A percentile compares a stretch with the other conserved stretches of the same genome.
Evolutionary conservation across 1,140 invertebrate species (phyloP).

Genomic region (Polyergus mexicanus): DNA sequence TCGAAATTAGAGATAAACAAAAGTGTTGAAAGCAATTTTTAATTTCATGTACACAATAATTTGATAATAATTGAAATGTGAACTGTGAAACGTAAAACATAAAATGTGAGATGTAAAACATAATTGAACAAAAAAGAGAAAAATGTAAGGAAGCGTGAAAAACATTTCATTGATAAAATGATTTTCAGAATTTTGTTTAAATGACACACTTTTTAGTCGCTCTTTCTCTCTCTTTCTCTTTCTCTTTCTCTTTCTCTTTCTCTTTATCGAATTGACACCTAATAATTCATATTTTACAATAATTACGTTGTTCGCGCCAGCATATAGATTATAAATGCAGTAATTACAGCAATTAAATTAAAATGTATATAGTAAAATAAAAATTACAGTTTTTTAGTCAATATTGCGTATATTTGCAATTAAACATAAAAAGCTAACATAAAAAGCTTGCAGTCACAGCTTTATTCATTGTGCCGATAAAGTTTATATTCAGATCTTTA

Average conservation of each 20-base stretch:
- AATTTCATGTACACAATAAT: conserved; percentile 9
- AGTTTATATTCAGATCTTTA: conserved; percentile 11
- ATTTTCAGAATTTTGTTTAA: conserved; percentile 29
- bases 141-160: not conserved
- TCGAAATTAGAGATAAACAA: conserved; percentile 25
- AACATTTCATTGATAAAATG: conserved; percentile 31
- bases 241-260: not conserved
- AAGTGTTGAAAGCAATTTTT: conserved; percentile 30
- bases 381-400: conserved; percentile 14
- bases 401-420: conserved; percentile 13
- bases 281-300: conserved; percentile 47
- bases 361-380: conserved; percentile 27
- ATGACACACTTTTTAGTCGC: conserved; percentile 3
- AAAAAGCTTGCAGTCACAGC: not conserved
- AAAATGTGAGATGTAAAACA: not conserved
- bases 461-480: not conserved
- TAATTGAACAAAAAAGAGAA: not conserved
- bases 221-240: too few species aligned
- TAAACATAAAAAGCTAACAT: too few species aligned
- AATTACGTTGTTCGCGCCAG: not conserved
- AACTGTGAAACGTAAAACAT: too few species aligned
- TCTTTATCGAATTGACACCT: conserved; percentile 59
- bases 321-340: conserved; percentile 33
- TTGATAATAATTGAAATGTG: conserved; percentile 29
- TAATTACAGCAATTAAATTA: conserved; percentile 20